Conservation (phyloP, 2,113 vertebrate species). For the Ciconia stormi region DNA sequence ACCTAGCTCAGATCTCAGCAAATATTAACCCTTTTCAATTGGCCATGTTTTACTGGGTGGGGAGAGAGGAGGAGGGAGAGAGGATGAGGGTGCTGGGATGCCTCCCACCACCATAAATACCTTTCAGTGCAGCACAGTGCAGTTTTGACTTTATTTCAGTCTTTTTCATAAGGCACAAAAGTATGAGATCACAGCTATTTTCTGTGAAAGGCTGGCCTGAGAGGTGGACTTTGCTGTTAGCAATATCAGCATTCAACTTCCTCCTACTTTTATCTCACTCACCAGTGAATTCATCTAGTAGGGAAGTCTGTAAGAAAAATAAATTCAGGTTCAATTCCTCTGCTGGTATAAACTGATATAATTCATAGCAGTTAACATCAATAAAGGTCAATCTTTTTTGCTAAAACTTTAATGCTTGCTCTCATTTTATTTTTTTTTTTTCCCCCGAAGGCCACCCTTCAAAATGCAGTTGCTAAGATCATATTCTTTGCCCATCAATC, state of each 20-base stretch:
- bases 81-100: neutral
- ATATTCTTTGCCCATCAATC: neutral
- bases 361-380: neutral
- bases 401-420: neutral
- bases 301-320: slow-evolving; percentile 32
- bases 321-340: slow-evolving; percentile 5
- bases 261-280: slow-evolving; percentile 6
- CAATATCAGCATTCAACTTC: neutral
- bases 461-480: slow-evolving; percentile 12
- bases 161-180: neutral
- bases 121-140: neutral
- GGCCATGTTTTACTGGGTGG: neutral
- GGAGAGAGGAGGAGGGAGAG: neutral
- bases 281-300: neutral
- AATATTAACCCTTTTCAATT: neutral
- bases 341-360: slow-evolving; percentile 2
- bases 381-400: neutral
- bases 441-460: neutral
- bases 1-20: neutral
- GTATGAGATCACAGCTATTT: slow-evolving; percentile 14
- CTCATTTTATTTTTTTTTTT: neutral
- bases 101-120: neutral
- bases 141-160: neutral
- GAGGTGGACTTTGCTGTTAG: neutral
- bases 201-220: neutral